Percentiles rank a stretch among this genome's conserved stretches.
These are phyloP conservation scores for Scaptomyza montana DNA, from an alignment of 1,140 invertebrate species.

Conservation along the genomic window DNA sequence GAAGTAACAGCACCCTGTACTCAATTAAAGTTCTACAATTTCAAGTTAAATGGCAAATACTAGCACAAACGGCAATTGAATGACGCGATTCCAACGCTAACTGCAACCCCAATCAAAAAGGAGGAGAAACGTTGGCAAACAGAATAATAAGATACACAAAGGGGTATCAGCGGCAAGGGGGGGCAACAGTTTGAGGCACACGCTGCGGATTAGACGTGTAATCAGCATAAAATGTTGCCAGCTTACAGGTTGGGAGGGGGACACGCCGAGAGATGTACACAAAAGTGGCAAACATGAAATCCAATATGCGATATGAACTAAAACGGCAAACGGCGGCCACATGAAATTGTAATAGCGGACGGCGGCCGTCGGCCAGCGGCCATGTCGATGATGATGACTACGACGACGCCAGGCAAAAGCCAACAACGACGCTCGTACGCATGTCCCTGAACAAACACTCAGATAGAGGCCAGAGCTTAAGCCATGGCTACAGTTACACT, in stretches of 20 bases:
- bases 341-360: constrained; percentile 20
- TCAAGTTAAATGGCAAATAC: constrained; percentile 63
- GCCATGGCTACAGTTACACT: constrained; percentile 13
- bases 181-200: constrained; percentile 51
- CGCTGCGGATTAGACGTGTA: constrained; percentile 81
- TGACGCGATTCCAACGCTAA: constrained; percentile 31
- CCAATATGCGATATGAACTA: constrained; percentile 60
- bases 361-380: constrained; percentile 20
- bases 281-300: constrained; percentile 81
- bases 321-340: constrained; percentile 12
- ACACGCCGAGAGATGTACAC: constrained; percentile 31
- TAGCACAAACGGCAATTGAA: constrained; percentile 68
- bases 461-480: constrained; percentile 17
- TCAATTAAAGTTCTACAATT: constrained; percentile 54
- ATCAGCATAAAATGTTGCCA: constrained; percentile 80
- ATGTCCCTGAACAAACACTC: constrained; percentile 75
- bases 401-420: constrained; percentile 2
- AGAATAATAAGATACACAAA: background rate
- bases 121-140: background rate
- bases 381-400: constrained; percentile 44
- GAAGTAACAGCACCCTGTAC: constrained; percentile 54
- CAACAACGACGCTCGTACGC: constrained; percentile 59
- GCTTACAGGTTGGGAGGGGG: constrained; percentile 19
- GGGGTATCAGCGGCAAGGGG: background rate
- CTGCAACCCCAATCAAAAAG: constrained; percentile 17